A percentile compares a stretch with the other conserved stretches of the same genome.
These are phyloP conservation scores for Sarcophilus harrisii DNA, from an alignment of 2,797 vertebrate genomes.

Conservation along the genomic window DNA sequence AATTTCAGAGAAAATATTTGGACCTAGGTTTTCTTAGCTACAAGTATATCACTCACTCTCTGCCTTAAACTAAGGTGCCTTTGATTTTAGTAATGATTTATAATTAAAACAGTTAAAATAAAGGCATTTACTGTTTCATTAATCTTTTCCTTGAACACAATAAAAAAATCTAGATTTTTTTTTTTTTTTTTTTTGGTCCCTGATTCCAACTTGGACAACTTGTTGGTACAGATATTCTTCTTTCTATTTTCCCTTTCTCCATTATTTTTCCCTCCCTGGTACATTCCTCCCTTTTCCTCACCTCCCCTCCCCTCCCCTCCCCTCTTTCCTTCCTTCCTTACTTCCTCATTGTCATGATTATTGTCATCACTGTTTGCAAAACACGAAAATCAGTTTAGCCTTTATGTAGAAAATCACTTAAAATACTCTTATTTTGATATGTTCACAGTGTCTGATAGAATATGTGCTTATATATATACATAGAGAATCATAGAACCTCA, in stretches of 20 bases:
- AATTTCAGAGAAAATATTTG: neutral
- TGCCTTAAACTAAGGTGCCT: neutral
- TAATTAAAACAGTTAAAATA: neutral
- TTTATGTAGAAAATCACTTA: neutral
- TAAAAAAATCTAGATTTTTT: neutral
- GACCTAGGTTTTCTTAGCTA: neutral
- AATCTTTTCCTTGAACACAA: neutral
- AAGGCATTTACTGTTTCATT: neutral
- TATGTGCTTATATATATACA: neutral
- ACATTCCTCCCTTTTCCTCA: neutral
- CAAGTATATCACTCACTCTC: neutral
- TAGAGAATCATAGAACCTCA: neutral
- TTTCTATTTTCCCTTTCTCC: neutral
- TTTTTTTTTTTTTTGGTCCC: too few relatives aligned
- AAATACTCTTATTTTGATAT: neutral
- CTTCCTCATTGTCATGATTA: neutral
- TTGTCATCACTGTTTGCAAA: neutral
- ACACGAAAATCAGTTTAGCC: neutral
- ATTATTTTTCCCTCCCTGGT: too few relatives aligned
- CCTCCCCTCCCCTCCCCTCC: neutral
- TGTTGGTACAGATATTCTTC: neutral
- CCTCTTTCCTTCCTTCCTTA: neutral
- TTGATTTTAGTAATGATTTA: neutral
- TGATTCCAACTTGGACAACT: neutral
- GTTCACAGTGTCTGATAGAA: neutral